Evolutionary conservation across 2,888 invertebrate species (phyloP).

Genomic region (Trisateles emortualis): DNA sequence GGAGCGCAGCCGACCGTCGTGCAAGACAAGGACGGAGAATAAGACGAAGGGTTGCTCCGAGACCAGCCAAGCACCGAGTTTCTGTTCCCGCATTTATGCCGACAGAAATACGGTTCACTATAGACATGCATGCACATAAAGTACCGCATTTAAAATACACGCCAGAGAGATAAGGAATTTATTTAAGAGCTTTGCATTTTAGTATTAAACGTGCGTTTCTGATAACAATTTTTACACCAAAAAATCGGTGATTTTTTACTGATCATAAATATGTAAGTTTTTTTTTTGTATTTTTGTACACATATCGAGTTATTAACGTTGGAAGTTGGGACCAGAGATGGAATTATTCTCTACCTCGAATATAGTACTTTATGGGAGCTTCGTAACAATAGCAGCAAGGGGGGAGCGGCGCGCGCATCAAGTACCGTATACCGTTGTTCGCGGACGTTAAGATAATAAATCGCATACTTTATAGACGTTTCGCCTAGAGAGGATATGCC

Average conservation of each 20-base stretch:
- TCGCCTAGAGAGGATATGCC: constrained; percentile 87
- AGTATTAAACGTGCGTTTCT: constrained; percentile 19
- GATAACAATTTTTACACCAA: constrained; percentile 53
- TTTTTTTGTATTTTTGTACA: neutral
- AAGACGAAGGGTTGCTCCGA: constrained; percentile 88
- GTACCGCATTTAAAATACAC: constrained; percentile 83
- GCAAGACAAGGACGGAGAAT: constrained; percentile 86
- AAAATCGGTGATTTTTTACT: constrained; percentile 76
- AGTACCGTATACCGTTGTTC: constrained; percentile 73
- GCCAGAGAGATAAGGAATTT: constrained; percentile 86
- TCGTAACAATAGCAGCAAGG: constrained; percentile 87
- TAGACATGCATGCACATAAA: constrained; percentile 81
- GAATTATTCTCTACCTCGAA: constrained; percentile 74
- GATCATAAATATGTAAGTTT: constrained; percentile 52
- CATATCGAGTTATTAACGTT: constrained; percentile 56
- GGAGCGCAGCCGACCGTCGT: constrained; percentile 83
- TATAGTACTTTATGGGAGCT: constrained; percentile 76
- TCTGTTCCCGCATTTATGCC: constrained; percentile 53
- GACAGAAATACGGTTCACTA: constrained; percentile 71
- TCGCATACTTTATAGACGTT: constrained; percentile 78
- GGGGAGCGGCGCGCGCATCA: constrained; percentile 82
- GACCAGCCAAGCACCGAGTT: constrained; percentile 80
- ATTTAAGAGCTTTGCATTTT: constrained; percentile 62
- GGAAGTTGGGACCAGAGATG: constrained; percentile 76
- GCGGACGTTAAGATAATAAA: constrained; percentile 74